A percentile compares a stretch with the other conserved stretches of the same genome.
phyloP scores from a whole-genome alignment of 2,888 invertebrate species.

The Cheilosia soror region DNA sequence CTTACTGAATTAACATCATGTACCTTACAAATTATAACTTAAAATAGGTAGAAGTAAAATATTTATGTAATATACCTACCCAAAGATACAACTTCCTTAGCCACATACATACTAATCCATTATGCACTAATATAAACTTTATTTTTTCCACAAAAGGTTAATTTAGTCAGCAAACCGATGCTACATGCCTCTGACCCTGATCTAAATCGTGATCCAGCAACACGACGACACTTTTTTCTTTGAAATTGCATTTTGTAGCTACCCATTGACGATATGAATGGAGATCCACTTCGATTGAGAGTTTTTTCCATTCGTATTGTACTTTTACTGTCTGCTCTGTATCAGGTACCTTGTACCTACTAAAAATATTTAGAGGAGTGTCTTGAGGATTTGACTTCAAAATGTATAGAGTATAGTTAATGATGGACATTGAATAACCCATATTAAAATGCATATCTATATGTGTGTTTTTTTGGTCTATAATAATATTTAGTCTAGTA shows the following conservation, averaged over 20 bases:
- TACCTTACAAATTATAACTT: no score
- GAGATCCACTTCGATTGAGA: constrained; percentile 13
- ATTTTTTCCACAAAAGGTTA: constrained; percentile 76
- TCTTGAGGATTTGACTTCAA: no score
- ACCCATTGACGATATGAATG: not conserved
- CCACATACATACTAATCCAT: constrained; percentile 43
- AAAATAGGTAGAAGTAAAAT: no score
- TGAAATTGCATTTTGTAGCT: constrained; percentile 11
- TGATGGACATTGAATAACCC: no score
- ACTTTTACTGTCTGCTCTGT: not conserved
- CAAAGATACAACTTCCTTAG: constrained; percentile 5
- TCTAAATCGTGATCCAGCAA: constrained; percentile 77
- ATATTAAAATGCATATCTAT: no score
- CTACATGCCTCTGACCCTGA: constrained; percentile 76
- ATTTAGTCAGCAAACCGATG: constrained; percentile 71
- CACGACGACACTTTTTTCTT: constrained; percentile 74
- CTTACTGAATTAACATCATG: no score
- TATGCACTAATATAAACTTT: constrained; percentile 62
- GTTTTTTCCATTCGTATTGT: not conserved
- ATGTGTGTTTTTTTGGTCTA: no score
- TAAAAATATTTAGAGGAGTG: not conserved
- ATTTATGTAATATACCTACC: no score
- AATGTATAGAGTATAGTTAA: no score
- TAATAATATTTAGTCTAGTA: no score
- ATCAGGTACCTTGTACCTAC: not conserved